phyloP scores from a whole-genome alignment of 2,113 vertebrate genomes.

The Clarias magur region DNA sequence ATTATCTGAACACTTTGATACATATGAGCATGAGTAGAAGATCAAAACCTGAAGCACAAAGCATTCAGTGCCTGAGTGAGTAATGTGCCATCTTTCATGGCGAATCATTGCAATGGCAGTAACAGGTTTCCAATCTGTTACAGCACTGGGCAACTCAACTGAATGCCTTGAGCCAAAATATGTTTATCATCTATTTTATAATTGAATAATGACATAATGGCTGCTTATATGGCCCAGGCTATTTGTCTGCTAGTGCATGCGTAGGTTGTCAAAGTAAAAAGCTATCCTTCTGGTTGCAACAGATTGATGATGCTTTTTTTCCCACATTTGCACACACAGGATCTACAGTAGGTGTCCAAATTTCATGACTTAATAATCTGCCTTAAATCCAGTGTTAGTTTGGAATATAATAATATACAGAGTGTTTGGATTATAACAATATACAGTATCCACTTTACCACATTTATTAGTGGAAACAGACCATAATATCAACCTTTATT shows the following conservation, averaged over 20 bases:
- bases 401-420: not conserved
- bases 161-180: slow-evolving; percentile 47
- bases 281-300: slow-evolving; percentile 32
- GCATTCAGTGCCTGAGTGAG: slow-evolving; percentile 23
- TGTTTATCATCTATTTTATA: slow-evolving; percentile 51
- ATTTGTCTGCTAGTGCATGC: slow-evolving; percentile 41
- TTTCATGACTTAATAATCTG: not conserved
- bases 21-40: slow-evolving; percentile 23
- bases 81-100: slow-evolving; percentile 41
- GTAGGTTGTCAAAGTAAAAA: slow-evolving; percentile 37
- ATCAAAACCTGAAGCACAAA: slow-evolving; percentile 24
- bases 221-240: slow-evolving; percentile 40
- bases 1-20: slow-evolving; percentile 13
- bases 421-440: not conserved
- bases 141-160: slow-evolving; percentile 40
- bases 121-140: slow-evolving; percentile 49
- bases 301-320: not conserved
- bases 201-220: slow-evolving; percentile 52
- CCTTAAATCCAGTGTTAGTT: not conserved
- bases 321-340: not conserved
- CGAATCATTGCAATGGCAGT: slow-evolving; percentile 36
- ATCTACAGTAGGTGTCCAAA: not conserved
- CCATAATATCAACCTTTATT: not conserved
- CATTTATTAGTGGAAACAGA: not conserved
- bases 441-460: not conserved